Evolutionary conservation across 2,113 vertebrate genomes (phyloP), one percentile per base, ranked within the genome.

Genomic region (Serinus canaria): DNA sequence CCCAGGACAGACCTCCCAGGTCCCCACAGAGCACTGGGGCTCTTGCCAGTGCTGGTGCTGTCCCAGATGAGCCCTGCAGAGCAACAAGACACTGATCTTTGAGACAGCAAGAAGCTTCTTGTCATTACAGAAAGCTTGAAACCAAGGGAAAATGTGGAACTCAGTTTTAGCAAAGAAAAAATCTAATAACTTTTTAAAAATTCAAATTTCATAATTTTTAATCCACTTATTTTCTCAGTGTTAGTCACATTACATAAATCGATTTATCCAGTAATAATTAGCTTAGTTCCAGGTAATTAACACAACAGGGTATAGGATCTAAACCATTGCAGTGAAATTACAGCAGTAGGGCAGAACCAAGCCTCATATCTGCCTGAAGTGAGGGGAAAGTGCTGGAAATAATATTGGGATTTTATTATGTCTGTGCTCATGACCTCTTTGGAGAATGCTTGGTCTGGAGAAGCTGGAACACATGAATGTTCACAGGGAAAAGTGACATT

Each of bases 401-500:
- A 69, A 72, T 49, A 31, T 73, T 44, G 55, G 24, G 10, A 31
- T 89, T 91, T 89, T 81, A 46, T 75, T 43, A 64, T 56, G 37
- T 49, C 22, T 83, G n/a, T 91, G 11, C 37, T 81, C 31, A 4
- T 92, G 77, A 75, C 69, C 70, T 91, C 90, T 89, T 73, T 13
- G 3, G 50, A 73, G 49, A 84, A 79, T 68, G 25, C 41, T 87
- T 75, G 44, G 14, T 81, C 37, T 68, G 58, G 87, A 75, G 53
- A 84, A 91, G 60, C 25, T 92, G 69, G 49, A 58, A 43, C 41
- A n/a, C 47, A 56, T 72, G 69, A 79, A 82, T 89, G n/a, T 64
- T 91, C 85, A 83, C 52, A 68, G 62, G 82, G 41, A 70, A 95
- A 91, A 94, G 33, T 92, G 62, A 64, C 83, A 53, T 72, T 89